phyloP scores from a whole-genome alignment of 2,797 vertebrate genomes.

The Cuculus canorus region DNA sequence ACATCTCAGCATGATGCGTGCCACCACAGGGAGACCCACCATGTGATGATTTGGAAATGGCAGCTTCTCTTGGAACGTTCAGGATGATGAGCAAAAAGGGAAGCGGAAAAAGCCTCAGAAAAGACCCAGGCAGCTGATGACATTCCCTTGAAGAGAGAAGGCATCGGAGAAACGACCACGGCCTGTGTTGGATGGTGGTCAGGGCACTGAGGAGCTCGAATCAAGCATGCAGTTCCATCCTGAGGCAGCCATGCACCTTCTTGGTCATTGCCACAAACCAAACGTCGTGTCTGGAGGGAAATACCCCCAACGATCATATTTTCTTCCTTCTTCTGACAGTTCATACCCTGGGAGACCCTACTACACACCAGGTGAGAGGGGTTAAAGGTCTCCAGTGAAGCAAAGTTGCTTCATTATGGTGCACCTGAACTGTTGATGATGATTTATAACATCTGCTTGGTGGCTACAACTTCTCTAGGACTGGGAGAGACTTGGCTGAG shows the following conservation, averaged over 20 bases:
- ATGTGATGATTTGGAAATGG: background rate
- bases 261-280: background rate
- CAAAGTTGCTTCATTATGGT: background rate
- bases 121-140: background rate
- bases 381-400: background rate
- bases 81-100: background rate
- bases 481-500: background rate
- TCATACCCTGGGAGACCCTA: background rate
- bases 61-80: background rate
- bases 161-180: background rate
- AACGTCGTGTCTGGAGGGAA: background rate
- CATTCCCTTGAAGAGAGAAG: background rate
- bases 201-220: background rate
- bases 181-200: background rate
- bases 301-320: background rate
- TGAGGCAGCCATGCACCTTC: background rate
- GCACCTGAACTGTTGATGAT: background rate
- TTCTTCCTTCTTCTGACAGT: background rate
- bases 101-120: background rate
- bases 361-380: background rate
- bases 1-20: background rate
- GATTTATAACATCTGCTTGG: background rate
- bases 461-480: fast-evolving
- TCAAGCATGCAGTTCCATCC: background rate
- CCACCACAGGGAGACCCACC: background rate